Evolutionary conservation across 2,113 vertebrate genomes (phyloP).

Genomic region (Apeltes quadracus): DNA sequence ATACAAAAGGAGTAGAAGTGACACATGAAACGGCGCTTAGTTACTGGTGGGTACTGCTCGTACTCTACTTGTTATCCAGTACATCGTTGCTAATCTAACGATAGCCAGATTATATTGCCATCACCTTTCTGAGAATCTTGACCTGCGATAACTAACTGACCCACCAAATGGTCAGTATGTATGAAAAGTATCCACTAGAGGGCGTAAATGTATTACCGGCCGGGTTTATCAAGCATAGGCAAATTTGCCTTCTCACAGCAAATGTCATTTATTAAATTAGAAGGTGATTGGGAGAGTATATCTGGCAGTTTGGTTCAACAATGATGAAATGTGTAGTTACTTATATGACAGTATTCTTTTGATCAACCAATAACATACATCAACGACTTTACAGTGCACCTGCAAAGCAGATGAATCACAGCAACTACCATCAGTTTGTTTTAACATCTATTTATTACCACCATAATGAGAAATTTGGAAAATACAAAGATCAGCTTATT

Average conservation of each 20-base stretch:
- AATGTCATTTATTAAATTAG: background rate
- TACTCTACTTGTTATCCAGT: background rate
- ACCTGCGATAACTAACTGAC: no score
- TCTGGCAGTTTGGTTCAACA: no score
- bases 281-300: background rate
- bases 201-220: no score
- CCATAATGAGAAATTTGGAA: slow-evolving; percentile 86
- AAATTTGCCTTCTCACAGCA: no score
- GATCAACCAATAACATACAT: background rate
- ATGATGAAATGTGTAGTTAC: no score
- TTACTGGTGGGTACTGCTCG: background rate
- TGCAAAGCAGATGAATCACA: slow-evolving; percentile 7
- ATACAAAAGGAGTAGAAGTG: background rate
- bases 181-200: no score
- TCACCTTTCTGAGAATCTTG: no score
- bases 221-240: no score
- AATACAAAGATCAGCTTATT: slow-evolving; percentile 87
- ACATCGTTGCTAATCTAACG: background rate
- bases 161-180: no score
- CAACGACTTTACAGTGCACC: background rate
- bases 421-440: slow-evolving; percentile 37
- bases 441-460: slow-evolving; percentile 87
- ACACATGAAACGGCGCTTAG: background rate
- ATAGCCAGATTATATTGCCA: no score
- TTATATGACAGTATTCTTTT: background rate